A percentile compares a stretch with the other conserved stretches of the same genome.
phyloP scores from a whole-genome alignment of 2,888 invertebrate genomes.

The Drosophila multiciliata region DNA sequence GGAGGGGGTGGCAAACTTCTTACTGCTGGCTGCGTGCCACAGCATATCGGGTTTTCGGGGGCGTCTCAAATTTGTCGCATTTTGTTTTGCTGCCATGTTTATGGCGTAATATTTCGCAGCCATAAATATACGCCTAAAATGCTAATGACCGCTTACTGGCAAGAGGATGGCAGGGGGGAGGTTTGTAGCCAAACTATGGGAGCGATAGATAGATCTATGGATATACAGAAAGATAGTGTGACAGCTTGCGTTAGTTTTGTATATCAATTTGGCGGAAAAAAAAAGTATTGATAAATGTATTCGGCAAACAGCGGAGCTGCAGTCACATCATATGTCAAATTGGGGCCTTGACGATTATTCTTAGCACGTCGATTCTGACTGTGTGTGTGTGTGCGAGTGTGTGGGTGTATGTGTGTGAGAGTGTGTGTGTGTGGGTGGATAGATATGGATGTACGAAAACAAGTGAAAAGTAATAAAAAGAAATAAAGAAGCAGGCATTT shows the following conservation, averaged over 20 bases:
- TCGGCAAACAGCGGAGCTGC: conserved; percentile 54
- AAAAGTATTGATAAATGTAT: conserved; percentile 73
- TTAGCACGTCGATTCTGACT: conserved; percentile 47
- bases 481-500: conserved; percentile 39
- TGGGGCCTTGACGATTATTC: conserved; percentile 55
- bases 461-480: conserved; percentile 17
- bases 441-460: not conserved
- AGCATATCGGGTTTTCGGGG: conserved; percentile 10
- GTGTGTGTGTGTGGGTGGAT: not conserved
- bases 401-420: not conserved
- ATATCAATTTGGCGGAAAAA: conserved; percentile 61
- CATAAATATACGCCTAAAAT: conserved; percentile 78
- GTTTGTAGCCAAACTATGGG: conserved; percentile 15
- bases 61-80: conserved; percentile 78
- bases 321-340: conserved; percentile 77
- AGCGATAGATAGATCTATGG: conserved; percentile 21
- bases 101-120: conserved; percentile 78
- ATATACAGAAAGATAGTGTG: conserved; percentile 36
- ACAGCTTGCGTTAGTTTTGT: conserved; percentile 61
- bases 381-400: conserved; percentile 1
- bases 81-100: conserved; percentile 78
- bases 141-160: conserved; percentile 69
- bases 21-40: not conserved
- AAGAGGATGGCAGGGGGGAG: not conserved
- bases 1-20: conserved; percentile 27